Percentiles rank a stretch among this genome's conserved stretches.
Evolutionary conservation across 2,797 vertebrate species (phyloP).

Genomic region (Ispidina picta): DNA sequence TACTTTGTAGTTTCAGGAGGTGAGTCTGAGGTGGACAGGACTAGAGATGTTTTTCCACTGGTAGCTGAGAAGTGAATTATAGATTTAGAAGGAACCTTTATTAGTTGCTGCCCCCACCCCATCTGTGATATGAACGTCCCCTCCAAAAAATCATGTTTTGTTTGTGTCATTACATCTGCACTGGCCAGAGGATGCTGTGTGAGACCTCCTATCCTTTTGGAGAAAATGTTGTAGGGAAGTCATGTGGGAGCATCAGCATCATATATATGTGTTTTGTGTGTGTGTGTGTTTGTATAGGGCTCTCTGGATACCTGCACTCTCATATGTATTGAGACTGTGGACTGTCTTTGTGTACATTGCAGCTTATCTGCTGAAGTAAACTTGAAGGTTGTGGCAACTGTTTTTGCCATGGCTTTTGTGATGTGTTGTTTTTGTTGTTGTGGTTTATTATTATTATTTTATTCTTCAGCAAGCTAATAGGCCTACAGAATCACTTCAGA

Average conservation of each 20-base stretch:
- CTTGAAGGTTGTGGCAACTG: neutral
- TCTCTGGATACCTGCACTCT: accelerated
- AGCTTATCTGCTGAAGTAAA: neutral
- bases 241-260: neutral
- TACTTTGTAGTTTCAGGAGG: neutral
- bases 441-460: accelerated
- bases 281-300: accelerated
- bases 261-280: accelerated
- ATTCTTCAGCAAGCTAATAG: neutral
- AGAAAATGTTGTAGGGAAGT: neutral
- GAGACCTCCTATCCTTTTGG: neutral
- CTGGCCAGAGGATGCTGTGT: neutral
- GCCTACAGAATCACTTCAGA: neutral
- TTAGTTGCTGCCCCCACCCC: neutral
- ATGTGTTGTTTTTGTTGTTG: neutral
- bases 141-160: accelerated
- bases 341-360: neutral
- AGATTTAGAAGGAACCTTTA: neutral
- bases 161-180: neutral
- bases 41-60: neutral
- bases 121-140: neutral
- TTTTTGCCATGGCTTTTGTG: neutral
- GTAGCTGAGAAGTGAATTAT: neutral
- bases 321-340: accelerated
- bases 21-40: neutral